Base-by-base conservation (phyloP, 2,888 invertebrate genomes). In the Amorpha juglandis region DNA sequence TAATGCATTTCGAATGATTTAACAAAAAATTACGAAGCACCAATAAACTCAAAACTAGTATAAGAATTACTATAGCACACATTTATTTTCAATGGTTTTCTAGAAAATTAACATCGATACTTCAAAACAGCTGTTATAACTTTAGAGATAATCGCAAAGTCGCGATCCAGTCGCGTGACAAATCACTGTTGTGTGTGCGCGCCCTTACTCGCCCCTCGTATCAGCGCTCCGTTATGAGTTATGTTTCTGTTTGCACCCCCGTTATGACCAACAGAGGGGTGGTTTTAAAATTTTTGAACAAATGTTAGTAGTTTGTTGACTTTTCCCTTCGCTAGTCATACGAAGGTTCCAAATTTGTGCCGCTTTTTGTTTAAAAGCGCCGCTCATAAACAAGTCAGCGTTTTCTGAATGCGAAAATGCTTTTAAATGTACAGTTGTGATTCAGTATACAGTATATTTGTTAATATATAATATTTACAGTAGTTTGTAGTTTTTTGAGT, bases 211-310 rank as follows among this genome's bases (percentile, higher is more conserved):
- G 16, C 38, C 62, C 62, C 62, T 62, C 62, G 65, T 65, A 65
- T 62, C 62, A 65, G 42, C 62, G 62, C 62, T 62, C 42, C 65
- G 65, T 62, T 65, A 64, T 64, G 62, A 62, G 65, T 62, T 62
- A 62, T 51, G 50, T 65, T 62, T 62, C 58, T 58, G 58, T 58
- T 58, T 58, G 19, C 58, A 58, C 58, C 58, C 58, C 58, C 11
- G 16, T 58, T 58, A 58, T 19, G 42, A 58, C 58, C 58, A 19
- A 42, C 58, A 19, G 58, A 55, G 58, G 11, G 58, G 38, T 38
- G 58, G 38, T 42, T 58, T 58, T 42, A 58, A 58, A 58, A 6
- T 38, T 42, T 58, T 19, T 11, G 35, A 58, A 35, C 38, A 42
- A 58, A 38, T 58, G 19, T 58, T 16, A 38, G 38, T 58, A 58